phyloP scores from a whole-genome alignment of 2,797 vertebrate genomes.

The Helostoma temminkii region DNA sequence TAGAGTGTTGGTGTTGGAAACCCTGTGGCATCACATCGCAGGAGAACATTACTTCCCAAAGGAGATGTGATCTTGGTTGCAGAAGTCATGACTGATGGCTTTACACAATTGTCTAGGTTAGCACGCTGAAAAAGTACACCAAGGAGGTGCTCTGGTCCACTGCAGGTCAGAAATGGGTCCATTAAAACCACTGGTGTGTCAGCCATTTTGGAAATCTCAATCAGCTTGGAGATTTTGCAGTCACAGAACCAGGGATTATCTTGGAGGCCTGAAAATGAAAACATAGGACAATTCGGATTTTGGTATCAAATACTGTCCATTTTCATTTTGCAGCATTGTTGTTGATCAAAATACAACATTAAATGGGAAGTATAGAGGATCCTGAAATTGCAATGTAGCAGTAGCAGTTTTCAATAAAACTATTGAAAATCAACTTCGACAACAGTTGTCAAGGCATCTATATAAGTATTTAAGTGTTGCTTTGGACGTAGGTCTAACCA shows the following conservation, averaged over 20 bases:
- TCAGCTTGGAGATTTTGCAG: constrained; percentile 94
- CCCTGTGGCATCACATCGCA: constrained; percentile 94
- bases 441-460: neutral
- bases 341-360: neutral
- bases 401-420: neutral
- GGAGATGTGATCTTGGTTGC: constrained; percentile 95
- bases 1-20: constrained; percentile 90
- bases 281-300: neutral
- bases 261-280: constrained; percentile 88
- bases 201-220: constrained; percentile 91
- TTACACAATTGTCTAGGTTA: constrained; percentile 92
- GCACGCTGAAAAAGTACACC: constrained; percentile 92
- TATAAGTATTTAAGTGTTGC: neutral
- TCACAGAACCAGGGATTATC: constrained; percentile 98
- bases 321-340: neutral
- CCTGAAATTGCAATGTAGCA: neutral
- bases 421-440: neutral
- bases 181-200: constrained; percentile 87
- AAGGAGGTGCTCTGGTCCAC: constrained; percentile 88
- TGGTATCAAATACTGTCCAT: neutral
- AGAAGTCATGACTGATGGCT: constrained; percentile 94
- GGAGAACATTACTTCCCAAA: constrained; percentile 92
- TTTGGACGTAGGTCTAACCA: neutral
- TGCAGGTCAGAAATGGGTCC: constrained; percentile 89
- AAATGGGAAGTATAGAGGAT: neutral